phyloP scores from a whole-genome alignment of 2,888 invertebrate genomes.

The Drosophila austrosaltans region DNA sequence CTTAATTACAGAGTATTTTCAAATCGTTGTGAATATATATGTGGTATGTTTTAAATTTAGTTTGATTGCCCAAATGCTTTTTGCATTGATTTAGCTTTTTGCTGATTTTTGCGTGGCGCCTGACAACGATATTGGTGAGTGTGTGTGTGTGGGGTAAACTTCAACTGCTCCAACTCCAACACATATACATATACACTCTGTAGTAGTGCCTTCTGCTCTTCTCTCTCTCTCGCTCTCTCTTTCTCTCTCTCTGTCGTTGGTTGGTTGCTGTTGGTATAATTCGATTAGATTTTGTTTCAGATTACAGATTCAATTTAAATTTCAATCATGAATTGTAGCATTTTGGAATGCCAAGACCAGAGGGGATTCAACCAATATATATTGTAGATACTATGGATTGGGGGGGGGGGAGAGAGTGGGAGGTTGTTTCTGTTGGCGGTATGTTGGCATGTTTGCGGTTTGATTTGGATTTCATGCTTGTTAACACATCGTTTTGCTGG shows the following conservation, averaged over 20 bases:
- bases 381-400: neutral
- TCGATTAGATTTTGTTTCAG: constrained; percentile 75
- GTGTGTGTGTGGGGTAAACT: constrained; percentile 3
- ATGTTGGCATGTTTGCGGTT: constrained; percentile 49
- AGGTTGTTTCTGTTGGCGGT: no score
- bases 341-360: constrained; percentile 50
- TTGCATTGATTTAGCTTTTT: constrained; percentile 63
- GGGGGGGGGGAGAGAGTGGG: no score
- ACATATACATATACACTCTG: no score
- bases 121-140: neutral
- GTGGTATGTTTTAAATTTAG: constrained; percentile 17
- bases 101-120: constrained; percentile 52
- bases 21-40: neutral
- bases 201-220: no score
- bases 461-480: constrained; percentile 65
- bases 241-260: constrained; percentile 12
- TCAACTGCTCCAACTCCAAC: neutral
- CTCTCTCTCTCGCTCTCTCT: neutral
- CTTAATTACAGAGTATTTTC: neutral
- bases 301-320: constrained; percentile 76
- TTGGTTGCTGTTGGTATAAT: constrained; percentile 60
- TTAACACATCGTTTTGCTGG: constrained; percentile 59
- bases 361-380: constrained; percentile 28
- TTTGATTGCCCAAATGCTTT: constrained; percentile 52
- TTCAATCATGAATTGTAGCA: constrained; percentile 71